Conservation (phyloP, 2,797 vertebrate species). For the Thripadectes ignobilis region DNA sequence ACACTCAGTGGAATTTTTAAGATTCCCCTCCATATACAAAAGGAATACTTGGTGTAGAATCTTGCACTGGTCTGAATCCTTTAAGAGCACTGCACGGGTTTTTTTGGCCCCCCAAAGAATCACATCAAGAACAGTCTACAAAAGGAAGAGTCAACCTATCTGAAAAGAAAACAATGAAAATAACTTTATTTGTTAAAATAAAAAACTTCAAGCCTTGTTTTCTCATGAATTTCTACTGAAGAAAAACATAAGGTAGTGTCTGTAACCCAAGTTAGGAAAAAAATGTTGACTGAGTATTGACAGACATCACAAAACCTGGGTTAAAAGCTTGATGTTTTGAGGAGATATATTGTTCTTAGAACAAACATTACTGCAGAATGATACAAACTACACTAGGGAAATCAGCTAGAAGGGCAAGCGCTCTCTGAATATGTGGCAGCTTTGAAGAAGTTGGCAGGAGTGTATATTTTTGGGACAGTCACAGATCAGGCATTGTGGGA, state of each 20-base stretch:
- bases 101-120: background rate
- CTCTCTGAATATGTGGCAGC: conserved; percentile 30
- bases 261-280: background rate
- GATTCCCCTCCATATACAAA: background rate
- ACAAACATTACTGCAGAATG: conserved; percentile 50
- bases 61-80: background rate
- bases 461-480: conserved; percentile 30
- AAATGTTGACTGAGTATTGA: conserved; percentile 27
- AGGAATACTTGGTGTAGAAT: background rate
- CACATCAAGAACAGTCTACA: background rate
- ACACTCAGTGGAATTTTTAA: background rate
- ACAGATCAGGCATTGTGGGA: conserved; percentile 31
- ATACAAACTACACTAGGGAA: conserved; percentile 54
- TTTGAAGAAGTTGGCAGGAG: conserved; percentile 61
- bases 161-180: background rate
- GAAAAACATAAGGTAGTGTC: background rate
- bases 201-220: conserved; percentile 16
- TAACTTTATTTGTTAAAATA: conserved; percentile 31
- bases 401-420: background rate
- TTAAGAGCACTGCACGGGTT: background rate
- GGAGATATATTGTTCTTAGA: conserved; percentile 35
- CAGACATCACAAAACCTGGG: conserved; percentile 44
- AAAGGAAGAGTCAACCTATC: background rate
- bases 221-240: conserved; percentile 1
- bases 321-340: conserved; percentile 43